phyloP scores from a whole-genome alignment of 1,140 invertebrate genomes.

The Dendroctonus ponderosae region DNA sequence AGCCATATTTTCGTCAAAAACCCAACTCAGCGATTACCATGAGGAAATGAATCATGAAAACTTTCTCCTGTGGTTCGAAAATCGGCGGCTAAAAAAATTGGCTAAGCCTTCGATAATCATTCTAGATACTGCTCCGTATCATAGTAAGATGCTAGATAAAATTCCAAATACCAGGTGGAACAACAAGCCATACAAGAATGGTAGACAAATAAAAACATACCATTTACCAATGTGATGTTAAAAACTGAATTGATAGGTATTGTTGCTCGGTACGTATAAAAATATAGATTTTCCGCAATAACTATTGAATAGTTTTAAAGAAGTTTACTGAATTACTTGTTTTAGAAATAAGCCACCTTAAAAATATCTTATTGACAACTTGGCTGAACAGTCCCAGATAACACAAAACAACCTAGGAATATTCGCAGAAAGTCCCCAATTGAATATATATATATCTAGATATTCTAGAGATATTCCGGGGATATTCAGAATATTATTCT shows the following conservation, averaged over 20 bases:
- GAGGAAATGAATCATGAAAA: slow-evolving; percentile 4
- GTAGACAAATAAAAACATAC: background rate
- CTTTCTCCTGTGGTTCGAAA: slow-evolving; percentile 9
- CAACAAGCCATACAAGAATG: slow-evolving; percentile 7
- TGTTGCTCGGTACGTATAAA: slow-evolving; percentile 8
- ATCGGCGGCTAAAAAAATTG: slow-evolving; percentile 1
- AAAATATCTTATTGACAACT: slow-evolving; percentile 2
- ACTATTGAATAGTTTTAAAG: background rate
- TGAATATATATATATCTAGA: too few species aligned
- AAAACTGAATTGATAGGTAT: slow-evolving; percentile 8
- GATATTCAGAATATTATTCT: too few species aligned
- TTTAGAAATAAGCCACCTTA: background rate
- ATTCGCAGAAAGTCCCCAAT: too few species aligned
- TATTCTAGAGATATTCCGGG: too few species aligned
- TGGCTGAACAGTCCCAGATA: background rate
- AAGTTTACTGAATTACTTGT: background rate
- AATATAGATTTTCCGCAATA: too few species aligned
- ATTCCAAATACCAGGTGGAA: background rate
- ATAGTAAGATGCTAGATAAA: slow-evolving; percentile 8
- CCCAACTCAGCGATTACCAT: slow-evolving; percentile 4
- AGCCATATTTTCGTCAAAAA: slow-evolving; percentile 15
- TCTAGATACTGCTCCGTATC: slow-evolving; percentile 5
- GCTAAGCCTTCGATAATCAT: slow-evolving; percentile 8
- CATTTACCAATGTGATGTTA: background rate
- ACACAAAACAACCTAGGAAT: too few species aligned